Conservation (phyloP, 2,113 vertebrate genomes). For the Trichomycterus rosablanca region DNA sequence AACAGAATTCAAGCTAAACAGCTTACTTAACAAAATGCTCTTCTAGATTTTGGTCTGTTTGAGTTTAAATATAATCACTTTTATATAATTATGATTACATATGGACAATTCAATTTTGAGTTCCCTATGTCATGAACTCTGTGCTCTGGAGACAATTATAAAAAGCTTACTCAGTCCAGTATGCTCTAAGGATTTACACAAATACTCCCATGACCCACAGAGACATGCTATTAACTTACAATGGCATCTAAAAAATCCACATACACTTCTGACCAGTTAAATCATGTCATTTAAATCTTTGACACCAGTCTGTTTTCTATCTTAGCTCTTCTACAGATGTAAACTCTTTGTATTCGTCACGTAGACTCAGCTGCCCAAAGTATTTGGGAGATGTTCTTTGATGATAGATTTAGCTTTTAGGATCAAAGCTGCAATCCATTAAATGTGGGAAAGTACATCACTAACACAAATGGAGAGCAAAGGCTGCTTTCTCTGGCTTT, state of each 20-base stretch:
- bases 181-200: slow-evolving; percentile 21
- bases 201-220: no score
- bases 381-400: slow-evolving; percentile 11
- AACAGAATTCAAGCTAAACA: slow-evolving; percentile 15
- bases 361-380: no score
- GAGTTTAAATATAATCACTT: slow-evolving; percentile 8
- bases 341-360: no score
- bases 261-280: slow-evolving; percentile 8
- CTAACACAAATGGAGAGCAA: background rate
- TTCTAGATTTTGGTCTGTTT: slow-evolving; percentile 13
- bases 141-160: slow-evolving; percentile 8
- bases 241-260: no score
- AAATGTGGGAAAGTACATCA: slow-evolving; percentile 15
- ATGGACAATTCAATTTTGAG: background rate
- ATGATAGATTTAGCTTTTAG: slow-evolving; percentile 17
- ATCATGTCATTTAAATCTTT: slow-evolving; percentile 4
- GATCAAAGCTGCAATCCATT: slow-evolving; percentile 2
- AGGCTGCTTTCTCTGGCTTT: background rate
- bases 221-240: no score
- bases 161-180: slow-evolving; percentile 12
- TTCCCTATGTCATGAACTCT: no score
- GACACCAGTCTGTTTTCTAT: no score
- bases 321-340: slow-evolving; percentile 11
- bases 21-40: slow-evolving; percentile 11
- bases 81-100: slow-evolving; percentile 25